Evolutionary conservation across 2,888 invertebrate genomes (phyloP), one percentile per base, ranked within the genome.

Genomic region (Leptinotarsa peninsularis): DNA sequence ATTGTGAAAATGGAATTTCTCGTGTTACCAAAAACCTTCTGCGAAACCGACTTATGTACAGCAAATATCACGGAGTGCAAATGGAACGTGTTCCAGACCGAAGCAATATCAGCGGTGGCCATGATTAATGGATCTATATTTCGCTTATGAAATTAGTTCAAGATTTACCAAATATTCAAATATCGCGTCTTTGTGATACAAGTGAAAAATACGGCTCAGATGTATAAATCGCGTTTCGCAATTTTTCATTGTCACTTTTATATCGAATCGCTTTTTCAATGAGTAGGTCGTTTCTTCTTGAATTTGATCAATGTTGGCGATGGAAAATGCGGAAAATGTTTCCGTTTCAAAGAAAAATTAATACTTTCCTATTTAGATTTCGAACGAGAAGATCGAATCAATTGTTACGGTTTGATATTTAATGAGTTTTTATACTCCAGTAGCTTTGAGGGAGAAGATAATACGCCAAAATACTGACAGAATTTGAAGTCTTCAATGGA

Each of bases 61-160:
- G 18, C 60, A 21, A 60, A 56, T 69, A 56, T 69, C 43, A 58
- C 21, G 13, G 70, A 17, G 49, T 23, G 70, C 43, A 43, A 70
- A 70, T 58, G 70, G 49, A 70, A 43, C 27, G 60, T 60, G 60
- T 49, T 49, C 18, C 49, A 49, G 21, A 14, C 49, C 21, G 17
- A 49, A 58, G 70, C 70, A 70, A 70, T 70, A 70, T 70, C 70
- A 21, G 58, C 10, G 70, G 58, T 21, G 23, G 43, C 70, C 17
- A 74, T 79, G 79, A 79, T 79, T 76, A 79, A 79, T 79, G 79
- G 78, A 33, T 74, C 68, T 60, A 72, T 77, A 79, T 79, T 73
- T 72, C 74, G 73, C 69, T 56, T 75, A 71, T 73, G 76, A 78
- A 78, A 79, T 79, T 78, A 79, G 79, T 76, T 76, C 71, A 79